Base-by-base conservation (phyloP, 64 coral and sea anemone species). In the Acropora tenuis region DNA sequence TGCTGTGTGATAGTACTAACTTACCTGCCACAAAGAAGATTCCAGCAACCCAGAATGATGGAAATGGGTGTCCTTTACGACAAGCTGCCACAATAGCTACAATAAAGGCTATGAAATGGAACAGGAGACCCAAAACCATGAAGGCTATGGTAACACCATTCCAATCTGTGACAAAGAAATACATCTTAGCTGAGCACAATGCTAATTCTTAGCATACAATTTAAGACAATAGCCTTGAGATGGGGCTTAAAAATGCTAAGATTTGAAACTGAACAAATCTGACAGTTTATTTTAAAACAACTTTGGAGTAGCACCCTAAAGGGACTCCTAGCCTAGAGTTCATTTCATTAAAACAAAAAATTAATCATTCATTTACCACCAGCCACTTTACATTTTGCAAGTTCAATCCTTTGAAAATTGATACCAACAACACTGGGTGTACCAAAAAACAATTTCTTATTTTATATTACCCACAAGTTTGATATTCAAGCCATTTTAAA, bases 31-130 rank as follows among this genome's bases (percentile, higher is more conserved):
- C 50, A 55, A 93, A 58, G 52, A 97, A 97, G 41, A 97, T 83
- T 43, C 77, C 88, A 46, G 88, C 87, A 10, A 97, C 92, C 78
- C 78, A 91, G 52, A 97, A 46, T 41, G 93, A 92, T 12, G 95
- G 95, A 43, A 97, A 97, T 42, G 95, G 95, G 60, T 97, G 88
- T 42, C 95, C 92, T 48, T 97, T 97, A 41, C 95, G 78, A 67
- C 92, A 94, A 7, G 92, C 95, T 61, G 93, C 90, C 20, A 97
- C 88, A 49, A 94, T 71, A 47, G 88, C 92, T 77, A 87, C 43
- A 63, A 94, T 50, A 61, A 97, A 97, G 5, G 95, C 95, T 76
- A 91, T 53, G 41, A 97, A 65, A 48, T 97, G 95, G 41, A 88
- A 88, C 1, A 97, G 55, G 3, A 97, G 77, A 44, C 88, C 95